phyloP scores from a whole-genome alignment of 2,113 vertebrate genomes.

The Phyllostomus hastatus region DNA sequence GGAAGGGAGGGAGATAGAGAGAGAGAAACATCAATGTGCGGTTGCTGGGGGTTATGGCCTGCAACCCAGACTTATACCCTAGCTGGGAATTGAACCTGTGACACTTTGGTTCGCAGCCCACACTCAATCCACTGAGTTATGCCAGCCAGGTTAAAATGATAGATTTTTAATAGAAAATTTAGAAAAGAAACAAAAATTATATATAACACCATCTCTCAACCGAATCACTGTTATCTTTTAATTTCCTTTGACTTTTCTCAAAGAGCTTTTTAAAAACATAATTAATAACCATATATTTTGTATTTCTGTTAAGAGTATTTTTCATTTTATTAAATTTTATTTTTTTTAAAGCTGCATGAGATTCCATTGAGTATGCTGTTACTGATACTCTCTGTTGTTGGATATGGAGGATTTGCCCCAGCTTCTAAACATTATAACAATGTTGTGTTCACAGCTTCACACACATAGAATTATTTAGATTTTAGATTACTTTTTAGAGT shows the following conservation, averaged over 20 bases:
- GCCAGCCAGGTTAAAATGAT: no score
- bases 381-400: neutral
- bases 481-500: conserved; percentile 23
- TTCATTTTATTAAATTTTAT: neutral
- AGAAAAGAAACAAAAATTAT: conserved; percentile 13
- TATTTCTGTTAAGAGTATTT: conserved; percentile 17
- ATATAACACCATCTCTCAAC: neutral
- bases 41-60: no score
- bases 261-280: conserved; percentile 2
- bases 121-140: no score
- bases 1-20: no score
- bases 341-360: neutral
- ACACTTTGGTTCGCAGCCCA: no score
- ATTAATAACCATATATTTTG: neutral
- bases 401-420: neutral
- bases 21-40: no score
- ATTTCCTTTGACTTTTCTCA: conserved; percentile 8
- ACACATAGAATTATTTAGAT: neutral
- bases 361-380: neutral
- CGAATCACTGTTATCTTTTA: neutral
- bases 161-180: neutral
- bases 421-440: neutral
- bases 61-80: no score
- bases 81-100: no score
- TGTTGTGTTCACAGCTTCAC: neutral